Base-by-base conservation (phyloP, 2,888 invertebrate genomes). In the Galerucella calmariensis region DNA sequence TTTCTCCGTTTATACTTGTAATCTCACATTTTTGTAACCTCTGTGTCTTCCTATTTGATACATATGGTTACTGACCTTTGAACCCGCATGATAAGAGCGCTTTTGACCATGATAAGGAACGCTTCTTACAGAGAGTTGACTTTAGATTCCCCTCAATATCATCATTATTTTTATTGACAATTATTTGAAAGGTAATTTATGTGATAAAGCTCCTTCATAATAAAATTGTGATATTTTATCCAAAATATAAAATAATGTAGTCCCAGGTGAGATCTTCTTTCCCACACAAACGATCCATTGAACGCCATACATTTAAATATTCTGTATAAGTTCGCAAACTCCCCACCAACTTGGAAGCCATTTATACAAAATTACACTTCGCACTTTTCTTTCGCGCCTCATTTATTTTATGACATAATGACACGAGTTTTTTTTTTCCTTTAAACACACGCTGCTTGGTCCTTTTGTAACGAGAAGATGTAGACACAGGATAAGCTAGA, bases 401-500 rank as follows among this genome's bases (percentile, higher is more conserved):
- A 79, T 79, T 81, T 78, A 77, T 77, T 79, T 76, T 75, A 76
- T 79, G 80, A 79, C 79, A 79, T 78, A 75, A 78, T 77, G 78
- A 77, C 76, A 78, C 75, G 74, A 77, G 79, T 73, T 77, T 80
- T 48, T 80, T 48, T 78, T 79, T 74, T 72, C 77, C 65, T 76
- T 72, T 67, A 68, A 72, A 75, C 75, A 75, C 75, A 75, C 69
- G 70, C 68, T 35, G 59, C 56, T 20, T 46, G 69, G 72, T 53
- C 72, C 63, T 74, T 20, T 74, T 77, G 77, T 74, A 71, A 74
- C 65, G 56, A 63, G 63, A 68, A 79, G 80, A 81, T 79, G 76
- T 74, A 77, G 80, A 77, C 75, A 66, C 24, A 41, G 75, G 81
- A 81, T 81, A 81, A 59, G 74, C 67, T 46, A 16, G 77, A 77